Conservation (phyloP, 2,113 vertebrate genomes). For the Callipepla californica region DNA sequence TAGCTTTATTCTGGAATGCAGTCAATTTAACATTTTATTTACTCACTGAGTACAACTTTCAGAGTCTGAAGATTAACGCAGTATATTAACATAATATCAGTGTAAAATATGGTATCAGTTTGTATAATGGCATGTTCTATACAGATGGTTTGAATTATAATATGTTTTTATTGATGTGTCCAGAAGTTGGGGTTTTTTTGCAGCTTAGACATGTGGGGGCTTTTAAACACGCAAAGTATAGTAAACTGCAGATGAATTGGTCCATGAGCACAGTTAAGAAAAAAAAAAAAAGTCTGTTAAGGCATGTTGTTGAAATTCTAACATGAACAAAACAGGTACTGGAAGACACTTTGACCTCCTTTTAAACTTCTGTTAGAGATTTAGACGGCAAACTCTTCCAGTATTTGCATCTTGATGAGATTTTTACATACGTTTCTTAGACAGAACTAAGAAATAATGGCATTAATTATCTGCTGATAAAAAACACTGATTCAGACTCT, state of each 20-base stretch:
- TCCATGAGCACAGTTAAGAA: slow-evolving; percentile 61
- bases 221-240: slow-evolving; percentile 77
- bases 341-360: slow-evolving; percentile 63
- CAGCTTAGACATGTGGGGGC: slow-evolving; percentile 74
- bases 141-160: slow-evolving; percentile 79
- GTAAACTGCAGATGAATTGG: slow-evolving; percentile 83
- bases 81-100: slow-evolving; percentile 55
- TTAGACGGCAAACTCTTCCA: background rate
- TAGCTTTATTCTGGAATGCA: background rate
- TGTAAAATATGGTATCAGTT: slow-evolving; percentile 80
- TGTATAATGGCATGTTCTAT: slow-evolving; percentile 77
- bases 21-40: slow-evolving; percentile 45
- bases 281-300: slow-evolving; percentile 38
- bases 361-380: slow-evolving; percentile 74
- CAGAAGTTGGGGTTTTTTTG: slow-evolving; percentile 73
- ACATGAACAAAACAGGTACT: background rate
- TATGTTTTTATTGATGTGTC: slow-evolving; percentile 80
- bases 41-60: slow-evolving; percentile 44
- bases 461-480: background rate
- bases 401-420: background rate
- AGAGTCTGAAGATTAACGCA: slow-evolving; percentile 57
- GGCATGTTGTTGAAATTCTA: slow-evolving; percentile 64
- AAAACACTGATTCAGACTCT: background rate
- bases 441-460: background rate
- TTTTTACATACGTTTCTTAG: background rate